Percentiles rank a stretch among this genome's conserved stretches.
These are phyloP conservation scores for Xiphophorus couchianus DNA, from an alignment of 2,113 vertebrate species.

Conservation along the genomic window DNA sequence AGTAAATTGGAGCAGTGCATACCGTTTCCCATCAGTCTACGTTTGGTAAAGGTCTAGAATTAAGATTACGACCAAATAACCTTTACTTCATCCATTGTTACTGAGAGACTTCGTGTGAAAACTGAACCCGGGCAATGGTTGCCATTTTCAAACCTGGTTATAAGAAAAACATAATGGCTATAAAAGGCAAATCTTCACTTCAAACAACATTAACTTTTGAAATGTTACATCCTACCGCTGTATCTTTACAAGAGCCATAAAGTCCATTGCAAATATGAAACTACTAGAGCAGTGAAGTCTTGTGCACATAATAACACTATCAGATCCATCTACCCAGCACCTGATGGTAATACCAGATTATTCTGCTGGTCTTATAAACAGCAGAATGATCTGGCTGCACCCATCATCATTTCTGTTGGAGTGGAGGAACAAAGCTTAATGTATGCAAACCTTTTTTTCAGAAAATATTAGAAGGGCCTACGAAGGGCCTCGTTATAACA, in stretches of 20 bases:
- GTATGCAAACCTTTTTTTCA: background rate
- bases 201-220: background rate
- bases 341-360: background rate
- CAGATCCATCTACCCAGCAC: background rate
- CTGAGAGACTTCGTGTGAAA: constrained; percentile 58
- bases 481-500: background rate
- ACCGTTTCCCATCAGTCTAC: constrained; percentile 43
- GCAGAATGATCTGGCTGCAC: background rate
- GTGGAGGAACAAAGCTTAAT: background rate
- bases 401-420: background rate
- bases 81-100: constrained; percentile 58
- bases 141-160: constrained; percentile 40
- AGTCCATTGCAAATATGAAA: background rate
- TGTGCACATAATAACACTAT: background rate
- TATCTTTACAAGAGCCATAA: constrained; percentile 4
- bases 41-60: constrained; percentile 52
- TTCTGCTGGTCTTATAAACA: background rate
- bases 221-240: background rate
- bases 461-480: background rate
- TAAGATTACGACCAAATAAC: constrained; percentile 33
- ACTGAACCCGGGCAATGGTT: constrained; percentile 51
- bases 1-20: constrained; percentile 48
- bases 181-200: background rate
- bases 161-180: constrained; percentile 37
- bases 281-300: too few relatives aligned